Conservation (phyloP, 2,888 invertebrate genomes). For the Cylindroiulus punctatus region DNA sequence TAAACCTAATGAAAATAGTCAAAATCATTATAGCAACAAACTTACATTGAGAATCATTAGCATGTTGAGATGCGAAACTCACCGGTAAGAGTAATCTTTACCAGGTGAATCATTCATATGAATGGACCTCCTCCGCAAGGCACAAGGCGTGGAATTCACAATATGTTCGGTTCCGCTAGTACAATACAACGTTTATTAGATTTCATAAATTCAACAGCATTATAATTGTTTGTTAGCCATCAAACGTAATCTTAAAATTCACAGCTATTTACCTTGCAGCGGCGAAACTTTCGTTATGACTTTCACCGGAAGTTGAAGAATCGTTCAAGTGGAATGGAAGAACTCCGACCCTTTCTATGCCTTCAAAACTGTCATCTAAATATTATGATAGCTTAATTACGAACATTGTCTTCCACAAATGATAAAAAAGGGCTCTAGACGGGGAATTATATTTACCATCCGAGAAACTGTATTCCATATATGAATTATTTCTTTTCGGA, state of each 20-base stretch:
- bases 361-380: constrained; percentile 19
- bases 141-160: constrained; percentile 4
- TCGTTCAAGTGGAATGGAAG: neutral
- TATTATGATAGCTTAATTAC: neutral
- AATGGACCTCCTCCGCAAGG: neutral
- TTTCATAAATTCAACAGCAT: too few relatives aligned
- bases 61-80: neutral
- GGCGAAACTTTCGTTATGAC: constrained; percentile 49
- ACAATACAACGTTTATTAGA: too few relatives aligned
- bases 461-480: constrained; percentile 55
- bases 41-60: neutral
- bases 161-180: neutral
- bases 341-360: neutral
- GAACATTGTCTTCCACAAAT: neutral
- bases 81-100: neutral
- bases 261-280: neutral
- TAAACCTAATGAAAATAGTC: neutral
- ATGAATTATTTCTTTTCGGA: constrained; percentile 46
- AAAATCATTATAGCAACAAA: neutral
- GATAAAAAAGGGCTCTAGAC: neutral
- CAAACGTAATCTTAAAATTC: too few relatives aligned
- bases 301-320: constrained; percentile 49
- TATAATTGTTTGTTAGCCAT: too few relatives aligned
- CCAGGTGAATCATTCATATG: neutral
- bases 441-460: constrained; percentile 44